Conservation (phyloP, 2,888 invertebrate genomes). For the Nymphalis c-album region DNA sequence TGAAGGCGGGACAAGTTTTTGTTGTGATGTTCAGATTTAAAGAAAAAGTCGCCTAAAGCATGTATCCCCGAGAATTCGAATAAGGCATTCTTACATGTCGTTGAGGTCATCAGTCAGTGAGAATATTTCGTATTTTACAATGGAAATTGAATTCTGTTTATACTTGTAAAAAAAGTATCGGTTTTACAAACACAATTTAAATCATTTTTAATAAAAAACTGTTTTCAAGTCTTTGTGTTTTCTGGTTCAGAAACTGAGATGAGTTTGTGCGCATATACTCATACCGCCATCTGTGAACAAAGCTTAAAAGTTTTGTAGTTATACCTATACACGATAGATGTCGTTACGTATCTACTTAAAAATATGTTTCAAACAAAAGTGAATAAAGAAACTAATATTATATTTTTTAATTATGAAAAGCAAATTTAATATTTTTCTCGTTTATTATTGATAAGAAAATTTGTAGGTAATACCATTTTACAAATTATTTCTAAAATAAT, state of each 20-base stretch:
- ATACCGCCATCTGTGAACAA: constrained; percentile 33
- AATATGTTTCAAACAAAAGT: background rate
- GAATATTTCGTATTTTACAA: background rate
- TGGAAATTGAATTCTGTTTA: background rate
- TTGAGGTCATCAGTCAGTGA: constrained; percentile 1
- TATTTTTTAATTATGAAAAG: too few relatives aligned
- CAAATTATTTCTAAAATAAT: too few relatives aligned
- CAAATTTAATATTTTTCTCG: too few relatives aligned
- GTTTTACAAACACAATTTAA: background rate
- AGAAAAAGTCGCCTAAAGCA: constrained; percentile 34
- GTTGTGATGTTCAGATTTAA: constrained; percentile 33
- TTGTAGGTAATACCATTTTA: too few relatives aligned
- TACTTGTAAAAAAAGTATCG: background rate
- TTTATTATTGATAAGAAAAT: too few relatives aligned
- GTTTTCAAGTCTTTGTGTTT: background rate
- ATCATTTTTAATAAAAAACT: background rate
- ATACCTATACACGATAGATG: constrained; percentile 30
- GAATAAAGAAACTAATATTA: background rate
- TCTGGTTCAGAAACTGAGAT: background rate
- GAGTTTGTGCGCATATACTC: constrained; percentile 24
- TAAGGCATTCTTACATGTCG: constrained; percentile 30
- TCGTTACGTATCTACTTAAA: constrained; percentile 1
- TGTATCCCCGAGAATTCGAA: constrained; percentile 26
- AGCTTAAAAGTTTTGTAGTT: constrained; percentile 19
- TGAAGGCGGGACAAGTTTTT: constrained; percentile 41